Base-by-base conservation (phyloP, 1,140 invertebrate genomes). In the Chironomus tepperi region DNA sequence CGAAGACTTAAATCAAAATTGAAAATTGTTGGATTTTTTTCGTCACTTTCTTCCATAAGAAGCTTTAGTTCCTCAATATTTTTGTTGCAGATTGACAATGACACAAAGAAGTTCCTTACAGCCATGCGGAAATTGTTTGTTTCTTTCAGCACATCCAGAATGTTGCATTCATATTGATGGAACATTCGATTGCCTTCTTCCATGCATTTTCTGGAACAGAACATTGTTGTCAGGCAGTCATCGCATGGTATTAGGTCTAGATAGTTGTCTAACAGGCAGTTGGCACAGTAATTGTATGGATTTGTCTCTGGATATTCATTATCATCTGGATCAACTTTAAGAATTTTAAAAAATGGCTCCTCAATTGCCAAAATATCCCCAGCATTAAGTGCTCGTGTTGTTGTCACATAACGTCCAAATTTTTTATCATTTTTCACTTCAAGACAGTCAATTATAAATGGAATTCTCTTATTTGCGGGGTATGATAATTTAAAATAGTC, bases 301-400 rank as follows among this genome's bases (percentile, higher is more conserved):
- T 93, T 84, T 24, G 87, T 87, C 70, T 89, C 86, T 9, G 65
- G 65, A 70, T 70, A 70, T 70, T 70, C 65, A 18, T 18, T 24
- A 19, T 70, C 65, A 18, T 70, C 65, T 8, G 65, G 65, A 19
- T 70, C 65, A 70, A 24, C 21, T 24, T 70, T 70, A 16, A 70
- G 65, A 24, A 70, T 18, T 21, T 70, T 70, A 21, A 70, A 70
- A 81, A 90, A 96, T 10, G 93, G 90, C 73, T 89, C 85, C 83
- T 97, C 95, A 47, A 90, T 83, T 47, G 89, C 89, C 12, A 97
- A 77, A 42, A 94, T 83, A 83, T 96, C 91, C 0, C 93, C 94
- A n/a, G 89, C 85, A 76, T 83, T 79, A 75, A 93, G 87, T 78
- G 91, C 85, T 75, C 85, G 84, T 16, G 84, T 85, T 2, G 90